Evolutionary conservation across 2,888 invertebrate genomes (phyloP).

Genomic region (Dorcus parallelipipedus): DNA sequence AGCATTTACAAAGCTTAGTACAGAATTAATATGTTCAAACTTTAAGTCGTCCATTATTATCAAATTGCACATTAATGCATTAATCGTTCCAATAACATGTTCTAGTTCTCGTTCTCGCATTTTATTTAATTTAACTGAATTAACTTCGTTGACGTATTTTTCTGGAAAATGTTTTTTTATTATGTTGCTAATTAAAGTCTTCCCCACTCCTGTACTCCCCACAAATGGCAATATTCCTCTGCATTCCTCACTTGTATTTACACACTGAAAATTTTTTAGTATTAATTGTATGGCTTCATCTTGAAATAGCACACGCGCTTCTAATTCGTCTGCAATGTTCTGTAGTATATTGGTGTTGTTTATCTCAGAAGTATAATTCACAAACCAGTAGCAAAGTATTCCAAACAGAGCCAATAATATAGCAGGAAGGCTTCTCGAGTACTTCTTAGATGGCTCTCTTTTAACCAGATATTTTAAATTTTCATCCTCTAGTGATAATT

Average conservation of each 20-base stretch:
- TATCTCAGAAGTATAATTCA: too few relatives aligned
- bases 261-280: slow-evolving; percentile 20
- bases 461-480: too few relatives aligned
- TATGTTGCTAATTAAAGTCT: slow-evolving; percentile 36
- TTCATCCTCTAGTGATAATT: too few relatives aligned
- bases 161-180: slow-evolving; percentile 31
- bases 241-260: slow-evolving; percentile 13
- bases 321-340: slow-evolving; percentile 25
- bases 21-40: slow-evolving; percentile 22
- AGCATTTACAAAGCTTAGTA: slow-evolving; percentile 30
- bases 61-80: slow-evolving; percentile 30
- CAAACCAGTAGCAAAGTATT: too few relatives aligned
- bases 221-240: slow-evolving; percentile 33
- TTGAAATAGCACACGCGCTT: slow-evolving; percentile 27
- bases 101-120: neutral
- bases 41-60: slow-evolving; percentile 37
- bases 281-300: slow-evolving; percentile 24
- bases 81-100: neutral
- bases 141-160: slow-evolving; percentile 26
- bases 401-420: too few relatives aligned
- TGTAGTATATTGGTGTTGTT: neutral
- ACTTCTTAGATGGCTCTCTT: too few relatives aligned
- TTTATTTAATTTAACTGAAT: slow-evolving; percentile 15
- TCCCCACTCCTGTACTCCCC: slow-evolving; percentile 39
- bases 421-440: too few relatives aligned